A percentile compares a stretch with the other conserved stretches of the same genome.
These are phyloP conservation scores for Parnassius mnemosyne DNA, from an alignment of 2,888 invertebrate genomes.

Conservation along the genomic window DNA sequence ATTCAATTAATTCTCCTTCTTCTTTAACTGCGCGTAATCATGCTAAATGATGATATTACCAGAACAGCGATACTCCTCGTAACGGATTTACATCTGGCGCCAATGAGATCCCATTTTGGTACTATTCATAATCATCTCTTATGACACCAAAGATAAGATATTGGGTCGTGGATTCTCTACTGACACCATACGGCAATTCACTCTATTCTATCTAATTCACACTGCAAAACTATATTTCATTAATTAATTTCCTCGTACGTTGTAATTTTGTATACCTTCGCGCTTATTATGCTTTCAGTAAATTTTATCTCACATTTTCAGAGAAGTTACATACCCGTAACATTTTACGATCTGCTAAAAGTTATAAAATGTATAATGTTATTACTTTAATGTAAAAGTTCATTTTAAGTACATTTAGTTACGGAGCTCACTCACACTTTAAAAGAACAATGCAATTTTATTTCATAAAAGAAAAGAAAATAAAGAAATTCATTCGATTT, in stretches of 20 bases:
- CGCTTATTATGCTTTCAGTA: constrained; percentile 18
- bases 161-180: too few species aligned
- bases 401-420: neutral
- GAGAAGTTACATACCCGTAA: constrained; percentile 12
- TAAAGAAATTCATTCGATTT: neutral
- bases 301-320: constrained; percentile 22
- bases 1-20: too few species aligned
- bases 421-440: neutral
- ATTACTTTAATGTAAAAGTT: constrained; percentile 10
- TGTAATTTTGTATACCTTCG: constrained; percentile 19
- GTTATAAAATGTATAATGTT: constrained; percentile 9
- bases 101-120: too few species aligned
- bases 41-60: too few species aligned
- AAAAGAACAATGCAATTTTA: neutral
- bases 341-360: constrained; percentile 17
- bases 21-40: too few species aligned
- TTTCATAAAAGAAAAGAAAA: neutral
- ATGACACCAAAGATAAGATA: too few species aligned
- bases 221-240: neutral
- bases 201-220: too few species aligned
- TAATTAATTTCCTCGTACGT: constrained; percentile 10
- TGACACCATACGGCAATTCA: too few species aligned
- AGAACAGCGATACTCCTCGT: too few species aligned
- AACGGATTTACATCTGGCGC: too few species aligned
- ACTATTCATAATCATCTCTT: too few species aligned